A percentile compares a stretch with the other conserved stretches of the same genome.
Evolutionary conservation across 2,113 vertebrate genomes (phyloP).

Genomic region (Cryptomyrus ogoouensis): DNA sequence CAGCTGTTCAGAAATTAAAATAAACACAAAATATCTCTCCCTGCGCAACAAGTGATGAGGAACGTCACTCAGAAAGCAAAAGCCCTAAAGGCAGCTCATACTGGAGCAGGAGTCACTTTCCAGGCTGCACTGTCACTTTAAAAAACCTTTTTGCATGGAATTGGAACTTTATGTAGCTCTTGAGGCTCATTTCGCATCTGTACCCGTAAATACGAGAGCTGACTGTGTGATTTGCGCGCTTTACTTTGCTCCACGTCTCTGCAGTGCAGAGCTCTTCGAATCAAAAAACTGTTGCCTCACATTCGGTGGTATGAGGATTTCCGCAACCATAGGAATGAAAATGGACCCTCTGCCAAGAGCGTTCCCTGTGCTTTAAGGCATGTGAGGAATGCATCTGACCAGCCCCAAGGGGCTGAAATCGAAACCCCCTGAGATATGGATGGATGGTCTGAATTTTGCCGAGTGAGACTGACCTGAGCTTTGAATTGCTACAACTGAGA

Average conservation of each 20-base stretch:
- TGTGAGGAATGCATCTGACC: conserved; percentile 5
- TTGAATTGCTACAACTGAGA: neutral
- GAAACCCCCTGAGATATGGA: neutral
- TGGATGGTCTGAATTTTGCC: neutral
- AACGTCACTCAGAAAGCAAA: neutral
- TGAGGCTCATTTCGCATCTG: neutral
- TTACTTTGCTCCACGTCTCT: neutral
- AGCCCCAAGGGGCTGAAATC: neutral
- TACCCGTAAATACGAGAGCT: neutral
- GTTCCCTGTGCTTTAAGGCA: neutral
- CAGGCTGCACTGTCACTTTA: neutral
- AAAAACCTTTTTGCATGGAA: neutral
- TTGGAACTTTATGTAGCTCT: neutral
- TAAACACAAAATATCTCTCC: neutral
- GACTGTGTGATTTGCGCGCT: neutral
- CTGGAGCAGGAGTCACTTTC: neutral
- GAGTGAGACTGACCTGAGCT: neutral
- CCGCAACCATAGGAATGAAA: neutral
- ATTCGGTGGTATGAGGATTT: neutral
- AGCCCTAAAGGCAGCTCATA: neutral
- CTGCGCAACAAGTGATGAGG: neutral
- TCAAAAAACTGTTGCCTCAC: neutral
- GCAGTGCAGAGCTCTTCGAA: neutral
- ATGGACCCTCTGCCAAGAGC: neutral
- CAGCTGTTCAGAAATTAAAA: neutral